Percentiles rank a stretch among this genome's conserved stretches.
These are phyloP conservation scores for Thamnophis sirtalis DNA, from an alignment of 2,113 vertebrate genomes.

Conservation along the genomic window DNA sequence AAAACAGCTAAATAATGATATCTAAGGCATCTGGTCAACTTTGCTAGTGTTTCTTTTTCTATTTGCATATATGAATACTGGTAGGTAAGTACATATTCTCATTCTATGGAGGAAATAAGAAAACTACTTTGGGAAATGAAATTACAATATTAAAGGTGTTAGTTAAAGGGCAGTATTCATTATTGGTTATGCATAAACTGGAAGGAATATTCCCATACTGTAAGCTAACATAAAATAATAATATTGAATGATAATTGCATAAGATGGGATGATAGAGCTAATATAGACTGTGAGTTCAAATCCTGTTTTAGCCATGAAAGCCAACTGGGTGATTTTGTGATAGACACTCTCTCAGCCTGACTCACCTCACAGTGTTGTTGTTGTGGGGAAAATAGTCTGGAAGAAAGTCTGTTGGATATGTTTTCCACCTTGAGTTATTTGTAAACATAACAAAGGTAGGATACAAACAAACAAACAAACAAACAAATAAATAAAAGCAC, in stretches of 20 bases:
- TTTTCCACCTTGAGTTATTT: neutral
- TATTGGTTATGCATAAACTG: neutral
- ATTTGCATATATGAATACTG: neutral
- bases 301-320: neutral
- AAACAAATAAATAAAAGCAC: neutral
- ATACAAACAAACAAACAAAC: neutral
- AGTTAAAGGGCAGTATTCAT: neutral
- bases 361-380: neutral
- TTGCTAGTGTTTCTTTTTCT: neutral
- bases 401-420: neutral
- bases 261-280: neutral
- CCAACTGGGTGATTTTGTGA: neutral
- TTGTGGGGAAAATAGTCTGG: neutral
- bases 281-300: neutral
- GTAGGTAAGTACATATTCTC: neutral
- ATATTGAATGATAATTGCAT: neutral
- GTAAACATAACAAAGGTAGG: neutral
- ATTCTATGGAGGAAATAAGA: neutral
- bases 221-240: neutral
- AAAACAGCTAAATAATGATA: neutral
- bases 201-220: neutral
- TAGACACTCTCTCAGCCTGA: neutral
- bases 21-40: neutral
- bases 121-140: neutral
- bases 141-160: neutral